Evolutionary conservation across 2,888 invertebrate species (phyloP).

Genomic region (Acronicta psi): DNA sequence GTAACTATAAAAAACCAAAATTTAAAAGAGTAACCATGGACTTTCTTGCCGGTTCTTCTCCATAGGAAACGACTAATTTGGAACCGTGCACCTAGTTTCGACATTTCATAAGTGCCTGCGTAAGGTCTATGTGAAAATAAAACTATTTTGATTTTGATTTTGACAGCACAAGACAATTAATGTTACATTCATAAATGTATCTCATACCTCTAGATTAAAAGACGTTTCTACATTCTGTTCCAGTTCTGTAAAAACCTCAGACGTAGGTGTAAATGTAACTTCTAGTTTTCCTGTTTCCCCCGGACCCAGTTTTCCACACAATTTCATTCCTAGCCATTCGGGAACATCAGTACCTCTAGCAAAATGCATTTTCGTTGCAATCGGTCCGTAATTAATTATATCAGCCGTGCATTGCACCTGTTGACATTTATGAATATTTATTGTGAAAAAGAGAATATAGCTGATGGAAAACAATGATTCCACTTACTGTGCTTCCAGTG

Average conservation of each 20-base stretch:
- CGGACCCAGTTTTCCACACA: conserved; percentile 80
- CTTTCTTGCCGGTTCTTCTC: too few relatives aligned
- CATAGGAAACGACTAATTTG: too few relatives aligned
- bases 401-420: conserved; percentile 81
- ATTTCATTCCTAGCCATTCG: conserved; percentile 73
- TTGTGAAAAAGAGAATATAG: neutral
- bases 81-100: too few relatives aligned
- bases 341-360: conserved; percentile 74
- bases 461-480: neutral
- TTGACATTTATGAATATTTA: conserved; percentile 7
- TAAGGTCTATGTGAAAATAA: too few relatives aligned
- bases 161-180: too few relatives aligned
- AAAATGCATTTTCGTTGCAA: conserved; percentile 79
- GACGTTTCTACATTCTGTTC: conserved; percentile 79
- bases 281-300: conserved; percentile 85
- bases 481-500: conserved; percentile 78
- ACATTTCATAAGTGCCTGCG: too few relatives aligned
- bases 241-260: conserved; percentile 75
- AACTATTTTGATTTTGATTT: too few relatives aligned
- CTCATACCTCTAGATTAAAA: conserved; percentile 84
- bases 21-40: too few relatives aligned
- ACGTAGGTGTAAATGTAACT: conserved; percentile 86
- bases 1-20: too few relatives aligned
- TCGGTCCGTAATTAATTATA: conserved; percentile 89
- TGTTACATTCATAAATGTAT: neutral